A percentile compares a stretch with the other conserved stretches of the same genome.
Evolutionary conservation across 2,113 vertebrate genomes (phyloP).

Genomic region (Otolemur garnettii): DNA sequence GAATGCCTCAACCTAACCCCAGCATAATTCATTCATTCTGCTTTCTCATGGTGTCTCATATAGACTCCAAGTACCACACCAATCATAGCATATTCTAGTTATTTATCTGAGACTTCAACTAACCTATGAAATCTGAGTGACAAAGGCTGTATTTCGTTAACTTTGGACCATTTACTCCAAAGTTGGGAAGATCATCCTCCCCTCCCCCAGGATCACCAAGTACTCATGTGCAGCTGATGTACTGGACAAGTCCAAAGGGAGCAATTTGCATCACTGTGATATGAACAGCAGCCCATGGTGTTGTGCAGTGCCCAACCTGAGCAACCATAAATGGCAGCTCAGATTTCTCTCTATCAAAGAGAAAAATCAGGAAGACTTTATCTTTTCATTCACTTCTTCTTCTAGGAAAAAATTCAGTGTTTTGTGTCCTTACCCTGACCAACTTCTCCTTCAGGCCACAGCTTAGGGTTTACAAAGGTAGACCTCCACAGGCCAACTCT

Average conservation of each 20-base stretch:
- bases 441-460: not conserved
- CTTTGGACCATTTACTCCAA: not conserved
- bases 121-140: not conserved
- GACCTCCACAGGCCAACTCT: not conserved
- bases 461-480: not conserved
- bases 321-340: not conserved
- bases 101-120: not conserved
- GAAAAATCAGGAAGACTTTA: not conserved
- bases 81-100: not conserved
- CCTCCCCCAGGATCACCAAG: not conserved
- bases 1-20: not conserved
- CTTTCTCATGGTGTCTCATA: not conserved
- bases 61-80: not conserved
- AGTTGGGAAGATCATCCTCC: not conserved
- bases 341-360: not conserved
- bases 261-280: not conserved
- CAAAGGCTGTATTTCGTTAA: not conserved
- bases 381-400: not conserved
- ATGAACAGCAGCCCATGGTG: not conserved
- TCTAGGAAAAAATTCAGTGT: not conserved
- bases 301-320: not conserved
- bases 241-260: not conserved
- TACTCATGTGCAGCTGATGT: not conserved
- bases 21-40: not conserved
- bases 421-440: not conserved